Conservation (phyloP, 1,140 invertebrate species). For the Sipha flava region DNA sequence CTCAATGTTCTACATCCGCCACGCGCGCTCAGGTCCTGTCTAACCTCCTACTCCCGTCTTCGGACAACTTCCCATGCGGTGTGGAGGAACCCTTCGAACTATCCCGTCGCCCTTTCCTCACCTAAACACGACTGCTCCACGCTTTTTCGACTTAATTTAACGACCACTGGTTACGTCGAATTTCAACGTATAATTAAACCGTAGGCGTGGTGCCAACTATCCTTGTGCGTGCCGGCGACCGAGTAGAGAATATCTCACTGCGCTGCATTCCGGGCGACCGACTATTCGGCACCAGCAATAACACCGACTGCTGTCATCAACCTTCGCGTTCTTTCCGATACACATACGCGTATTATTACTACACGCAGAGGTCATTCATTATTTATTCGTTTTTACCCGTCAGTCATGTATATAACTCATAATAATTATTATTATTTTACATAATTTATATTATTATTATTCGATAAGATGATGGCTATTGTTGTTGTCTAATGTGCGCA, state of each 20-base stretch:
- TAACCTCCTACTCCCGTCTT: background rate
- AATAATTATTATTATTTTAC: no score
- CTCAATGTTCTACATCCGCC: background rate
- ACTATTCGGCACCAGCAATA: background rate
- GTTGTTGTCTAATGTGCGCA: no score
- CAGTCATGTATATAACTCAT: no score
- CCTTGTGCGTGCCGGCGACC: background rate
- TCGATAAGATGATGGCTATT: no score
- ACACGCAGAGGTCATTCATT: no score
- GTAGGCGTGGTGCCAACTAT: conserved; percentile 24
- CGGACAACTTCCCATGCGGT: no score
- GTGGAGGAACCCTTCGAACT: no score
- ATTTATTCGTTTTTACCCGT: no score
- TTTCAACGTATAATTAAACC: background rate
- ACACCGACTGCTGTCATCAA: background rate
- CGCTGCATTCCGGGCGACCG: background rate
- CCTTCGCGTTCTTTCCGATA: background rate
- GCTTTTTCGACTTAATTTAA: no score
- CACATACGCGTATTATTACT: background rate
- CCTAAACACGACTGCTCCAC: no score
- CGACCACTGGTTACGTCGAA: background rate
- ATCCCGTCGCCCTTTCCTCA: no score
- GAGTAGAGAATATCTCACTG: background rate
- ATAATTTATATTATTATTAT: no score
- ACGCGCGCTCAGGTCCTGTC: background rate